Percentiles rank a stretch among this genome's conserved stretches.
phyloP scores from a whole-genome alignment of 2,797 vertebrate genomes.

The Taenioides sp. region DNA sequence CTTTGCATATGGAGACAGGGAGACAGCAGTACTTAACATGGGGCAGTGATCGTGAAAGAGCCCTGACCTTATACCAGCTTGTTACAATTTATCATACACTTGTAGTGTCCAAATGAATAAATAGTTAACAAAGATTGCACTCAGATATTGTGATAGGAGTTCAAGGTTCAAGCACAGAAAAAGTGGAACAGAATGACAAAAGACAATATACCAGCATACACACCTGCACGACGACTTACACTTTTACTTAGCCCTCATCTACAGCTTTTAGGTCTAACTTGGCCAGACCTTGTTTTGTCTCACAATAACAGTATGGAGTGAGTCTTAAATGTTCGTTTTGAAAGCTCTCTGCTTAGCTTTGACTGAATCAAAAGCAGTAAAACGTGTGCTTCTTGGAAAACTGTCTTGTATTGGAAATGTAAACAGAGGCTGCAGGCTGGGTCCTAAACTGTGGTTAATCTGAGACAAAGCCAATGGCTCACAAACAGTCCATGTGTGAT shows the following conservation, averaged over 20 bases:
- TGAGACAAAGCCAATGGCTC: neutral
- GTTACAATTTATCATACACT: no score
- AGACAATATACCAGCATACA: no score
- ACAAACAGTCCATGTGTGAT: slow-evolving; percentile 10
- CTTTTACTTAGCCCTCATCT: no score
- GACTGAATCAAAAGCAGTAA: neutral
- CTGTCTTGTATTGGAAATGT: neutral
- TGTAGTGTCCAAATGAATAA: no score
- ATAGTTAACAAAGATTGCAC: no score
- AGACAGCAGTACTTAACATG: slow-evolving; percentile 45
- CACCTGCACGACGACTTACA: neutral
- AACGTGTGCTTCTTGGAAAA: neutral
- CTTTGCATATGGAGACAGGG: slow-evolving; percentile 56
- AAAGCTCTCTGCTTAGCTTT: neutral
- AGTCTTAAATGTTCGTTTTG: no score
- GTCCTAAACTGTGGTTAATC: neutral
- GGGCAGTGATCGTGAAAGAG: slow-evolving; percentile 57
- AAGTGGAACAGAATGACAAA: neutral
- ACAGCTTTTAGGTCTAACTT: neutral
- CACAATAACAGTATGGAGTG: neutral
- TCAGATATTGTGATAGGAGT: neutral
- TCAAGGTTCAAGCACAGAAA: no score
- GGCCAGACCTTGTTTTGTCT: neutral
- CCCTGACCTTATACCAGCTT: neutral
- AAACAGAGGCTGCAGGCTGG: neutral